A percentile compares a stretch with the other conserved stretches of the same genome.
phyloP scores from a whole-genome alignment of 1,140 invertebrate genomes.

The Globodera ellingtonae region DNA sequence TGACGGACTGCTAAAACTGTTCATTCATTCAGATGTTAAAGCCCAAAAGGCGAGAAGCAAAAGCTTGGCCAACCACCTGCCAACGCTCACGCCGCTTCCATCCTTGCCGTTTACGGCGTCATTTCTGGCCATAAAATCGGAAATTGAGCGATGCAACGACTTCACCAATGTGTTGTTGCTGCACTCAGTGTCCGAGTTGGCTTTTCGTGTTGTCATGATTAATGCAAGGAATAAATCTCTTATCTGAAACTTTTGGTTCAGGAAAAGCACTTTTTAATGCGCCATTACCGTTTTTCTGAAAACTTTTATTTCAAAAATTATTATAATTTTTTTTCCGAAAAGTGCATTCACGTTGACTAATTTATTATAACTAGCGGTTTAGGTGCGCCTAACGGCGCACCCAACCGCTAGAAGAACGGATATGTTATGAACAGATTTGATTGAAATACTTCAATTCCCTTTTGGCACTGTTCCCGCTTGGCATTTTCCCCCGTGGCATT shows the following conservation, averaged over 20 bases:
- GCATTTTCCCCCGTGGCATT: too few relatives aligned
- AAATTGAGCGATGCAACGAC: slow-evolving; percentile 23
- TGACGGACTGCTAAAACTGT: background rate
- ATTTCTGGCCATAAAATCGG: slow-evolving; percentile 21
- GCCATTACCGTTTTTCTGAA: too few relatives aligned
- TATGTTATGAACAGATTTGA: too few relatives aligned
- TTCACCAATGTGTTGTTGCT: slow-evolving; percentile 6
- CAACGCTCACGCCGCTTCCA: slow-evolving; percentile 5
- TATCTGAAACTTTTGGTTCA: background rate
- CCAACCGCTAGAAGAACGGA: too few relatives aligned
- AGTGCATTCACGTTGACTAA: too few relatives aligned
- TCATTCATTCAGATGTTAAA: background rate
- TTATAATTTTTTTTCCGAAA: too few relatives aligned
- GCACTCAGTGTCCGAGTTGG: slow-evolving; percentile 12
- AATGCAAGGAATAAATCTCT: background rate
- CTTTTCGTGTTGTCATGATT: slow-evolving; percentile 24
- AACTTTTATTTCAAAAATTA: too few relatives aligned
- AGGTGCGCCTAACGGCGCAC: too few relatives aligned
- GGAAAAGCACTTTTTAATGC: too few relatives aligned
- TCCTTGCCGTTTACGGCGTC: slow-evolving; percentile 23
- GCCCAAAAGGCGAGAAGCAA: background rate
- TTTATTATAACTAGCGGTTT: too few relatives aligned
- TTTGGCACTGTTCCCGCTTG: too few relatives aligned
- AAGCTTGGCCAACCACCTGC: background rate
- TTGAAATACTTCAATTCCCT: too few relatives aligned